Evolutionary conservation across 92 coral and sea anemone species (phyloP).

Genomic region (Montipora capitata): DNA sequence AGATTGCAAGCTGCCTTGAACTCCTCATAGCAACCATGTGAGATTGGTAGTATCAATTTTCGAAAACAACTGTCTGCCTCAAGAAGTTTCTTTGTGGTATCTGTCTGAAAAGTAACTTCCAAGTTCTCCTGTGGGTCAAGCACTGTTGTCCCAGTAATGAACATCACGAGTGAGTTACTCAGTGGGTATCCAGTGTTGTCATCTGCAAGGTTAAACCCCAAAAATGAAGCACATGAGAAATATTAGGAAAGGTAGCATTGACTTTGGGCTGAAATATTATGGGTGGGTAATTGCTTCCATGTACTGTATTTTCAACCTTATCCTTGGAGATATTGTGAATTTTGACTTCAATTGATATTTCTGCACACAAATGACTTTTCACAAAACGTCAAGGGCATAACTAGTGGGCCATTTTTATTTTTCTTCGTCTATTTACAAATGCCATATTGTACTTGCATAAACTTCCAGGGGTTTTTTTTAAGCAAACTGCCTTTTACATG

Average conservation of each 20-base stretch:
- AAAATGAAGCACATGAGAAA: too few species aligned
- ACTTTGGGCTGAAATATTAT: too few species aligned
- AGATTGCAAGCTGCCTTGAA: constrained; percentile 58
- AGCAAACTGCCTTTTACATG: constrained; percentile 31
- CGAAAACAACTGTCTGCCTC: constrained; percentile 62
- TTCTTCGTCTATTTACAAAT: constrained; percentile 11
- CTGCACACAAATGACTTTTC: constrained; percentile 10
- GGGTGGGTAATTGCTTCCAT: constrained; percentile 12
- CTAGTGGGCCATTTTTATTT: constrained; percentile 7
- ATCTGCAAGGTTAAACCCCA: constrained; percentile 28
- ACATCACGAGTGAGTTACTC: constrained; percentile 51
- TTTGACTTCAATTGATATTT: neutral
- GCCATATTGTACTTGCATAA: constrained; percentile 12
- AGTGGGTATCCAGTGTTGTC: constrained; percentile 31
- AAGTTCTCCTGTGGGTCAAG: constrained; percentile 35
- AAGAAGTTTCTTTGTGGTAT: constrained; percentile 32
- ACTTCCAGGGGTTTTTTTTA: constrained; percentile 33
- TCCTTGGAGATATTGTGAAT: constrained; percentile 5
- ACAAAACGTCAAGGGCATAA: neutral
- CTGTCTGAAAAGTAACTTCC: constrained; percentile 34
- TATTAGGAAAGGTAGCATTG: too few species aligned
- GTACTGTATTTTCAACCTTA: constrained; percentile 9
- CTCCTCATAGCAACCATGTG: constrained; percentile 66
- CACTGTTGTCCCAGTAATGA: constrained; percentile 52
- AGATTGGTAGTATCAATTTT: constrained; percentile 33